These are phyloP conservation scores for Stenoptilia bipunctidactyla DNA, from an alignment of 2,888 invertebrate genomes.

Conservation along the genomic window DNA sequence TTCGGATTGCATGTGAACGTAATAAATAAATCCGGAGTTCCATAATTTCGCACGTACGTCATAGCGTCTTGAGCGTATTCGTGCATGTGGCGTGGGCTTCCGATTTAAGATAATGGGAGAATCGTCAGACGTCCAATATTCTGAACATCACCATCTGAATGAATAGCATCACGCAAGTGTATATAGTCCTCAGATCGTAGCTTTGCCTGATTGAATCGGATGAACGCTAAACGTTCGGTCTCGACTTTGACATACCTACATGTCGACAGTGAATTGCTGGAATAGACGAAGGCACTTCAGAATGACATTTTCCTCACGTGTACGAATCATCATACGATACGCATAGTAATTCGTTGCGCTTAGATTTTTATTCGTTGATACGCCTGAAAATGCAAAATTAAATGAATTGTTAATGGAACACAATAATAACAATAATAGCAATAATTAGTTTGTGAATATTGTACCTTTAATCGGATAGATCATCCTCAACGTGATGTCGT, in stretches of 20 bases:
- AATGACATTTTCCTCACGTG: constrained; percentile 8
- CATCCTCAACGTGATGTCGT: constrained; percentile 15
- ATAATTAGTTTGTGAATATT: constrained; percentile 32
- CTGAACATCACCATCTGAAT: constrained; percentile 11
- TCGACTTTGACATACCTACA: constrained; percentile 17
- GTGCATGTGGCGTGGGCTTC: constrained; percentile 37
- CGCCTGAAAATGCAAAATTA: constrained; percentile 11
- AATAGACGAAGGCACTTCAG: constrained; percentile 12
- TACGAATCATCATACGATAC: constrained; percentile 14
- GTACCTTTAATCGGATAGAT: constrained; percentile 15
- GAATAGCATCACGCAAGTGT: constrained; percentile 18
- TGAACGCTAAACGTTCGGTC: constrained; percentile 16
- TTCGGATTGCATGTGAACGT: no score
- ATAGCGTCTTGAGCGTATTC: constrained; percentile 19
- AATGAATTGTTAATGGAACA: constrained; percentile 18
- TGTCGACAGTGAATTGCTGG: constrained; percentile 14
- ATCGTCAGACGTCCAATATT: constrained; percentile 9
- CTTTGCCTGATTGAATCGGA: constrained; percentile 16
- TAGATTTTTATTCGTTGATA: constrained; percentile 17
- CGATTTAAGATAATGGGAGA: constrained; percentile 22
- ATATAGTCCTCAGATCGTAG: constrained; percentile 17
- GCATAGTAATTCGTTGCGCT: constrained; percentile 17
- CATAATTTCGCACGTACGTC: constrained; percentile 8
- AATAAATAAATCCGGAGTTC: constrained; percentile 27
- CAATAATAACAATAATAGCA: constrained; percentile 15